A percentile compares a stretch with the other conserved stretches of the same genome.
These are phyloP conservation scores for Eonycteris spelaea DNA, from an alignment of 2,113 vertebrate genomes.

Conservation along the genomic window DNA sequence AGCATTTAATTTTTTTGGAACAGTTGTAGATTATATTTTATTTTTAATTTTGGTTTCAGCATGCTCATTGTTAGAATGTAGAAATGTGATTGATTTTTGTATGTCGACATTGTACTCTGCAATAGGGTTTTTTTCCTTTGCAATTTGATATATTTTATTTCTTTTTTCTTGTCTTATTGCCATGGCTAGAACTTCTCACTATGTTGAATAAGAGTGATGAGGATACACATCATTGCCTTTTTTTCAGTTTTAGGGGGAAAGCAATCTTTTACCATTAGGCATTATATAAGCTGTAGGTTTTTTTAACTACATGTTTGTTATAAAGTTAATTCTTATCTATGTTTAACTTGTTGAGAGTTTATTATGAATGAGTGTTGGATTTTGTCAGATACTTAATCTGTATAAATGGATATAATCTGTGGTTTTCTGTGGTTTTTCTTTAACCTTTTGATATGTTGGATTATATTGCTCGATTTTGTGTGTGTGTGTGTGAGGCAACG, in stretches of 20 bases:
- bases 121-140: background rate
- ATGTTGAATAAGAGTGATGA: background rate
- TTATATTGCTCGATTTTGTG: background rate
- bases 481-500: too few relatives aligned
- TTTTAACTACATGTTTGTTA: background rate
- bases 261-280: background rate
- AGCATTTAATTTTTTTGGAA: slow-evolving; percentile 14
- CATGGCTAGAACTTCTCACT: background rate
- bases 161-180: background rate
- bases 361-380: background rate
- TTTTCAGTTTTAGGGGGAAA: background rate
- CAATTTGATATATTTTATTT: background rate
- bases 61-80: background rate
- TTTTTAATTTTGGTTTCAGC: slow-evolving; percentile 9
- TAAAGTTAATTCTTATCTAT: background rate
- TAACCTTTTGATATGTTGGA: background rate
- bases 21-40: background rate
- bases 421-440: background rate
- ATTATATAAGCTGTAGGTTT: background rate
- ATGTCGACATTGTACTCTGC: background rate
- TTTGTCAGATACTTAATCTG: background rate
- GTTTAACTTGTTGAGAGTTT: background rate
- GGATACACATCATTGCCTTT: background rate
- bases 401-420: background rate
- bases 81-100: background rate